phyloP scores from a whole-genome alignment of 2,797 vertebrate species.

The Acrossocheilus fasciatus region DNA sequence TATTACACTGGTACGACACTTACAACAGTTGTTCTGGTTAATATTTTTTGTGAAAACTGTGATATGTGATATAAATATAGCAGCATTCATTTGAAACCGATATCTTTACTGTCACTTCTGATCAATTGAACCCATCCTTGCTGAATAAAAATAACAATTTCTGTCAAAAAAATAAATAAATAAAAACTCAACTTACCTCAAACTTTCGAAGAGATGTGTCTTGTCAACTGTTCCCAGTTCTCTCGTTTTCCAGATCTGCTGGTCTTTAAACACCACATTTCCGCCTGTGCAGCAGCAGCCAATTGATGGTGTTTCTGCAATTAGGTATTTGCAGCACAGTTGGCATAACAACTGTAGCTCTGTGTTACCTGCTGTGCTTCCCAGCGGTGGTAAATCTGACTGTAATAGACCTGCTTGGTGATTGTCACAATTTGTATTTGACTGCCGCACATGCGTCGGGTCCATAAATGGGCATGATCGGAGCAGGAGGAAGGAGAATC shows the following conservation, averaged over 20 bases:
- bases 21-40: not conserved
- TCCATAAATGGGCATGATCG: slow-evolving; percentile 35
- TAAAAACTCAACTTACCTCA: not conserved
- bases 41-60: not conserved
- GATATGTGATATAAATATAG: not conserved
- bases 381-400: slow-evolving; percentile 54
- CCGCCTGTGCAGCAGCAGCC: not conserved
- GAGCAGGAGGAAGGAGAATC: slow-evolving; percentile 34
- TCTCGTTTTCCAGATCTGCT: slow-evolving; percentile 21
- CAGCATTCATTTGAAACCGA: not conserved
- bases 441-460: slow-evolving; percentile 37
- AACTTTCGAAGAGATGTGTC: not conserved
- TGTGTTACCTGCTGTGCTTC: slow-evolving; percentile 32
- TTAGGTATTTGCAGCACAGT: slow-evolving; percentile 51
- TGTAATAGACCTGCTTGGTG: slow-evolving; percentile 46
- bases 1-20: not conserved
- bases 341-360: slow-evolving; percentile 46
- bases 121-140: not conserved
- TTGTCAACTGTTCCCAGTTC: not conserved
- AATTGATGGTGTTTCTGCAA: slow-evolving; percentile 47
- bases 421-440: slow-evolving; percentile 56
- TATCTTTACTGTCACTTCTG: not conserved
- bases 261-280: slow-evolving; percentile 37
- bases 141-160: not conserved
- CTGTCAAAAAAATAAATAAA: not conserved